Conservation (phyloP, 1,140 invertebrate species). For the Drosophila orena region DNA sequence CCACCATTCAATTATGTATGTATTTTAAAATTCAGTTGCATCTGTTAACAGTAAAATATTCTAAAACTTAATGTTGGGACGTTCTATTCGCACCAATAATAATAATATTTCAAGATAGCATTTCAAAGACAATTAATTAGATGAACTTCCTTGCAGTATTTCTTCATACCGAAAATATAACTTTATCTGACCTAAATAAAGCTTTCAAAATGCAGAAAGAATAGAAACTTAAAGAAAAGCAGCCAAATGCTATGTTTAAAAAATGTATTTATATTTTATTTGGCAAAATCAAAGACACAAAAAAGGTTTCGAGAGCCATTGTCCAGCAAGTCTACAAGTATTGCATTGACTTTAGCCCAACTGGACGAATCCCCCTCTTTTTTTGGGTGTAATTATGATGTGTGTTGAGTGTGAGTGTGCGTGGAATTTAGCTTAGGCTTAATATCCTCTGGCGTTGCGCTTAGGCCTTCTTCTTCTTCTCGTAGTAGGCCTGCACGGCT, state of each 20-base stretch:
- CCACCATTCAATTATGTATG: no score
- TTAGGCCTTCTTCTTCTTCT: constrained; percentile 83
- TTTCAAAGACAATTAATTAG: no score
- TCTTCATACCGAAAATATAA: no score
- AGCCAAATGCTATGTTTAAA: background rate
- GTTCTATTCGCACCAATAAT: no score
- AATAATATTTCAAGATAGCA: no score
- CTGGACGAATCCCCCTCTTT: background rate
- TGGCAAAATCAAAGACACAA: constrained; percentile 55
- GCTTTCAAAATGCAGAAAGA: background rate
- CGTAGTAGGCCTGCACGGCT: constrained; percentile 89
- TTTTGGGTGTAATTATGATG: constrained; percentile 13
- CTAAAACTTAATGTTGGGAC: no score
- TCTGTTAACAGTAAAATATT: no score
- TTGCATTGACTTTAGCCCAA: constrained; percentile 23
- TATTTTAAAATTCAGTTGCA: no score
- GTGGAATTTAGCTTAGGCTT: constrained; percentile 81
- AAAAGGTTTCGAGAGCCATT: constrained; percentile 16
- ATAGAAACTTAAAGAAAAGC: background rate
- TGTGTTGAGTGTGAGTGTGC: constrained; percentile 38
- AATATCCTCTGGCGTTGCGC: constrained; percentile 36
- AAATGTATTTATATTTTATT: constrained; percentile 63
- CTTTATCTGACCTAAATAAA: no score
- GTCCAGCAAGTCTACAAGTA: constrained; percentile 29
- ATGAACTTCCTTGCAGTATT: no score